Evolutionary conservation across 2,113 vertebrate genomes (phyloP), one percentile per base, ranked within the genome.

Genomic region (Plecturocebus donacophilus): DNA sequence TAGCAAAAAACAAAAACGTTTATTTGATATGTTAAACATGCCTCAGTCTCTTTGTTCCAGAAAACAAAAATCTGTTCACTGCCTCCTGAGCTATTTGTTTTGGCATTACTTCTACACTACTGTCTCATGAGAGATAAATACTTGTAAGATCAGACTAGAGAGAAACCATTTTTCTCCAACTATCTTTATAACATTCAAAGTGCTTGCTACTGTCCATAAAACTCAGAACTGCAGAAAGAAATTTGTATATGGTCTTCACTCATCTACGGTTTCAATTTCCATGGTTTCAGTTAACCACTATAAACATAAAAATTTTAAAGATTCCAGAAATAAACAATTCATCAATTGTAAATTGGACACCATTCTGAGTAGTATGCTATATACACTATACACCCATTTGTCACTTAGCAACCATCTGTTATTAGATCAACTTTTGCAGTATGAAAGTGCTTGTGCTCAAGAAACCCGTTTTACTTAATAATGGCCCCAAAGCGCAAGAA

Each of bases 1-100:
- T 99, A 96, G 40, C 54, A 82, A 81, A 25, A 85, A 90, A 95
- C 5, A 92, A 80, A 97, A 94, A 84, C 1, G 86, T 76, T 38
- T 7, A 12, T 81, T 86, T 87, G 40, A 75, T 77, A 40, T 58
- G 35, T 94, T 94, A 84, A 82, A 91, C 12, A 92, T 84, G 82
- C 38, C 47, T 89, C 81, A 70, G 47, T n/a, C 20, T 14, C 76
- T 32, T 38, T 66, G 35, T 21, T 83, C 42, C 89, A 87, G 45
- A n/a, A 87, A 83, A 30, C 12, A 85, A 81, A 84, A 87, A 93
- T 27, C 91, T 95, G 25, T 81, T 79, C 25, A 77, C 76, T 38
- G 32, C 20, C 13, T 92, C 68, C 23, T 86, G 35, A 56, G 58
- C 21, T 95, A 68, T 82, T 89, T 94, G 82, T 35, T 95, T 94